Conservation (phyloP, 1,140 invertebrate species). For the Papilio glaucus region DNA sequence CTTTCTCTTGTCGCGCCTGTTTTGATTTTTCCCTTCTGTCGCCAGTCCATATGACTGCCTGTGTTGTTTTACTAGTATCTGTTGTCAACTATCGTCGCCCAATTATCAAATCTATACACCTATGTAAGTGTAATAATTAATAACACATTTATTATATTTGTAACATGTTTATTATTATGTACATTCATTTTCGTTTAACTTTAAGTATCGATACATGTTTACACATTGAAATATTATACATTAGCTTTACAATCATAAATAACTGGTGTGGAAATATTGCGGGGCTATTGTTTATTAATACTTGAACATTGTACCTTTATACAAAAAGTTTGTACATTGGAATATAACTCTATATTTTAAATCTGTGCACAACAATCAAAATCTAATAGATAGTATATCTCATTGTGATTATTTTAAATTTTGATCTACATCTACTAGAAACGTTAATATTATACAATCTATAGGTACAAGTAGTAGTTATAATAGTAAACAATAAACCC, state of each 20-base stretch:
- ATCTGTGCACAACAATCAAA: conserved; percentile 19
- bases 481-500: too few relatives aligned
- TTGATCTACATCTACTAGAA: background rate
- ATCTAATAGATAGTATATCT: background rate
- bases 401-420: background rate
- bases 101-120: too few relatives aligned
- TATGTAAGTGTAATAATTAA: background rate
- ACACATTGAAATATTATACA: conserved; percentile 29
- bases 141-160: background rate
- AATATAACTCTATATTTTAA: background rate
- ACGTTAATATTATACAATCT: background rate
- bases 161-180: conserved; percentile 30
- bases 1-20: too few relatives aligned
- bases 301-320: conserved; percentile 18
- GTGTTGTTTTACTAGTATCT: too few relatives aligned
- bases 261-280: conserved; percentile 28
- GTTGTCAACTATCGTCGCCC: too few relatives aligned
- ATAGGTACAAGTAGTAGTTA: too few relatives aligned
- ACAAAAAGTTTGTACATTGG: conserved; percentile 24
- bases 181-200: conserved; percentile 1
- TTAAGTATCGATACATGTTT: conserved; percentile 4
- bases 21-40: too few relatives aligned
- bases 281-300: conserved; percentile 24
- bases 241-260: conserved; percentile 24
- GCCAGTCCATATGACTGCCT: too few relatives aligned